A percentile compares a stretch with the other conserved stretches of the same genome.
These are phyloP conservation scores for Centropus unirufus DNA, from an alignment of 2,113 vertebrate species.

Conservation along the genomic window DNA sequence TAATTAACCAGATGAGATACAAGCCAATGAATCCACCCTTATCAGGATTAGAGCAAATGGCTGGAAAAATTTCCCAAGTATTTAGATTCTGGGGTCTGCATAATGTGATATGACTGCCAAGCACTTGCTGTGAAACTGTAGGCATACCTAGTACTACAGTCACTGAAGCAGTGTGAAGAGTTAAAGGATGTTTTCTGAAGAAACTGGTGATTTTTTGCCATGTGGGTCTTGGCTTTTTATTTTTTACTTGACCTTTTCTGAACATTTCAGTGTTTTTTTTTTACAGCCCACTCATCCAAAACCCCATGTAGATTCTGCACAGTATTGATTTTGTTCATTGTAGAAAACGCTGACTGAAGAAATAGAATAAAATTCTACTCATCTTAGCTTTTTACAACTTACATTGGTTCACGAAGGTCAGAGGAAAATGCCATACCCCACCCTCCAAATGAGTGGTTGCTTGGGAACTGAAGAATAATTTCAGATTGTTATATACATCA, in stretches of 20 bases:
- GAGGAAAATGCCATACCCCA: not conserved
- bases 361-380: not conserved
- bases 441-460: not conserved
- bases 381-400: not conserved
- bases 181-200: not conserved
- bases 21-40: not conserved
- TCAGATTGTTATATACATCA: not conserved
- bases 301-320: not conserved
- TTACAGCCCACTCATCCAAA: not conserved
- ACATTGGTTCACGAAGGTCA: not conserved
- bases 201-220: not conserved
- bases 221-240: not conserved
- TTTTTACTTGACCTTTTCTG: not conserved
- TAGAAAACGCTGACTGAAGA: not conserved
- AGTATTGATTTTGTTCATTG: not conserved
- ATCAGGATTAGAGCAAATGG: not conserved
- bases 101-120: not conserved
- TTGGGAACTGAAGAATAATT: not conserved
- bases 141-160: not conserved
- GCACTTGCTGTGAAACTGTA: not conserved
- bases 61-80: not conserved
- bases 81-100: not conserved
- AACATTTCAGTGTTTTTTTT: not conserved
- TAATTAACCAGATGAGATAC: slow-evolving; percentile 3
- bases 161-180: not conserved